Base-by-base conservation (phyloP, 1,140 invertebrate species). In the Apis laboriosa region DNA sequence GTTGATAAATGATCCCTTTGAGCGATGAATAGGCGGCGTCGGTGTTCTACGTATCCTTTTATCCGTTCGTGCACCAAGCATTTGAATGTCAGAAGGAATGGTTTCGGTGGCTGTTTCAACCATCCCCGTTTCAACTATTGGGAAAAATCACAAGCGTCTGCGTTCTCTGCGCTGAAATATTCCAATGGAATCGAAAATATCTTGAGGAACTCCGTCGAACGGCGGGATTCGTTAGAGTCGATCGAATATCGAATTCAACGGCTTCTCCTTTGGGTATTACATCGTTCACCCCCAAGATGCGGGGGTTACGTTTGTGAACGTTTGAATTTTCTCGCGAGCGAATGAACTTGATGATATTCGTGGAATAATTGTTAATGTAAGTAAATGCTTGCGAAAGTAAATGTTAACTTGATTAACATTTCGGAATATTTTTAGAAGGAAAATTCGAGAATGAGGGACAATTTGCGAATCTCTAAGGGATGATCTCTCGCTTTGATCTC, bases 1-100 rank as follows among this genome's bases (percentile, higher is more conserved):
- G 93, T 93, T 94, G 93, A 94, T 94, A 93, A 94, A 94, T 93
- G 92, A 93, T 94, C 85, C 89, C 92, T 94, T 92, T 93, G 92
- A 94, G 91, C 89, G 88, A 92, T 90, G 91, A 92, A 91, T 91
- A 91, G 89, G 86, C 87, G 90, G 88, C 86, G 89, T 89, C 90
- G 85, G 80, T 43, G 78, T 84, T 88, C 83, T 89, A 83, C 82
- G 67, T 90, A 92, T 89, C 88, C 87, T 90, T 89, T 88, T 87
- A 43, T 43, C 68, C 72, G 43, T 66, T 89, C 90, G 71, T 68
- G 68, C 86, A 83, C 77, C 76, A 74, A 83, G 85, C 87, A 93
- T 94, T 94, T 93, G 92, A 93, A 94, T 93, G 91, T 92, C 92
- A 92, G 92, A 94, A 87, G 91, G 86, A 89, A 86, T 79, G 83